Evolutionary conservation across 2,797 vertebrate genomes (phyloP).

Genomic region (Myotis daubentonii): DNA sequence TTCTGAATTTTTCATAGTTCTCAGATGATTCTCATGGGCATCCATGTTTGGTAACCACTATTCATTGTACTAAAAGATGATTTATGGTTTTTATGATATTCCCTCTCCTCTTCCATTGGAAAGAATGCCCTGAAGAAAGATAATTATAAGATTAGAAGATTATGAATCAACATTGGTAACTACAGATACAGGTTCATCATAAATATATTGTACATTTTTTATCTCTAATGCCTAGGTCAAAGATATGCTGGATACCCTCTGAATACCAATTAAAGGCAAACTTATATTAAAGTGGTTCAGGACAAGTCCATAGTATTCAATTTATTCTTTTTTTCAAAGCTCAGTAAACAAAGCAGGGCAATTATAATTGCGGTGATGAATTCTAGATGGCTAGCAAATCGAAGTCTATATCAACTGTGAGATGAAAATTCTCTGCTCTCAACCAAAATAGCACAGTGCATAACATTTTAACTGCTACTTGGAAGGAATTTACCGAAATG

Average conservation of each 20-base stretch:
- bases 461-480: background rate
- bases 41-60: background rate
- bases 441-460: background rate
- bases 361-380: background rate
- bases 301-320: background rate
- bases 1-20: background rate
- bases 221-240: slow-evolving; percentile 11
- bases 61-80: background rate
- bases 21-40: slow-evolving; percentile 10
- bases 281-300: slow-evolving; percentile 36
- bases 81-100: background rate
- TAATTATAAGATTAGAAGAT: slow-evolving; percentile 24
- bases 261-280: slow-evolving; percentile 45
- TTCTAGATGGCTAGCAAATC: background rate
- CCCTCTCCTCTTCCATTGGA: background rate
- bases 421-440: slow-evolving; percentile 3
- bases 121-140: slow-evolving; percentile 9
- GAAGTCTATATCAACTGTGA: background rate
- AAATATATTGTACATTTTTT: slow-evolving; percentile 10
- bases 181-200: background rate
- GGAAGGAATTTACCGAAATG: background rate
- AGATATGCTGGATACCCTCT: background rate
- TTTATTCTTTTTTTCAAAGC: slow-evolving; percentile 31
- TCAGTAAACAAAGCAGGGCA: slow-evolving; percentile 2
- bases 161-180: background rate